Evolutionary conservation across 2,797 vertebrate species (phyloP).

Genomic region (Lepilemur ruficaudatus): DNA sequence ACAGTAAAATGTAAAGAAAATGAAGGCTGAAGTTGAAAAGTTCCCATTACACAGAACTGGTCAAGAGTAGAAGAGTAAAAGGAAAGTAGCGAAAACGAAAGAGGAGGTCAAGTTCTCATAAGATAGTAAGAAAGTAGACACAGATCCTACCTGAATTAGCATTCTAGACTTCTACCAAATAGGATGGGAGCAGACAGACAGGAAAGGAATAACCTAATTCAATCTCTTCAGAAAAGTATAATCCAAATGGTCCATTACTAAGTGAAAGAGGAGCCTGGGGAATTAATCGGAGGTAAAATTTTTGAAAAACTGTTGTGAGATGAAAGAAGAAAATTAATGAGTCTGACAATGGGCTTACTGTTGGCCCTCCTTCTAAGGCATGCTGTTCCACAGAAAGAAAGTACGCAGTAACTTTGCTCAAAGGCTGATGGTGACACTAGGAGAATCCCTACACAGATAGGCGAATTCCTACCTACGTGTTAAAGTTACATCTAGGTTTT

Average conservation of each 20-base stretch:
- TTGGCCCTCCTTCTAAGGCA: background rate
- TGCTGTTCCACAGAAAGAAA: background rate
- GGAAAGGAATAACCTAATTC: background rate
- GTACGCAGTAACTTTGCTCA: background rate
- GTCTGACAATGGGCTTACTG: background rate
- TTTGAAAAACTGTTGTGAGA: background rate
- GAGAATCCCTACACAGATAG: background rate
- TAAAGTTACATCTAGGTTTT: background rate
- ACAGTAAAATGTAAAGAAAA: background rate
- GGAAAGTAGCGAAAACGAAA: background rate
- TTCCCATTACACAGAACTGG: background rate
- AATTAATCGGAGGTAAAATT: background rate
- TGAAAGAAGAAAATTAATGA: slow-evolving; percentile 11
- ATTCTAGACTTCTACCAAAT: background rate
- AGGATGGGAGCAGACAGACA: background rate
- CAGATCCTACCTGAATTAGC: background rate
- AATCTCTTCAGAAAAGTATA: background rate
- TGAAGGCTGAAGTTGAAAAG: background rate
- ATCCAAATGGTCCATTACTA: background rate
- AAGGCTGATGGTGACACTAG: background rate
- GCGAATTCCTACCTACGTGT: background rate
- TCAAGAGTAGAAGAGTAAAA: background rate
- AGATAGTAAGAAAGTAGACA: background rate
- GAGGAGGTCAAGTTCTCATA: background rate
- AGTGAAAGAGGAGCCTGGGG: background rate